A percentile compares a stretch with the other conserved stretches of the same genome.
phyloP scores from a whole-genome alignment of 2,888 invertebrate species.

The Melikaiella ostensackeni region DNA sequence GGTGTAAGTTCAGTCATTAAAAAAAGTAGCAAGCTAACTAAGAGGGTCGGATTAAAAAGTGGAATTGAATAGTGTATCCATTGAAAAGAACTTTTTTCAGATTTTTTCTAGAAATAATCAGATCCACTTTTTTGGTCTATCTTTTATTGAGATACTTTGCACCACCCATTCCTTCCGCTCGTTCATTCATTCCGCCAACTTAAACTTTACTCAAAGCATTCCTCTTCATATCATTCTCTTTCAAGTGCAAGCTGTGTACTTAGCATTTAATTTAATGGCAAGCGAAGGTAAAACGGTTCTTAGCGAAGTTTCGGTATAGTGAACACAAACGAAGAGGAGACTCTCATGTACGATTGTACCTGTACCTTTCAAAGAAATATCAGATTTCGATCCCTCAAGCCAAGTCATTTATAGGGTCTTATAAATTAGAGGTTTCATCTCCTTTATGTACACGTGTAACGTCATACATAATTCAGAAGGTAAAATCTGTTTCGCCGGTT shows the following conservation, averaged over 20 bases:
- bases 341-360: not conserved
- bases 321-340: conserved; percentile 25
- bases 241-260: conserved; percentile 40
- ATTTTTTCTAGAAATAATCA: not conserved
- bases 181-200: conserved; percentile 8
- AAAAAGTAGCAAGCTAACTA: too few species aligned
- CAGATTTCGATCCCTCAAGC: not conserved
- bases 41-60: too few species aligned
- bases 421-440: conserved; percentile 24
- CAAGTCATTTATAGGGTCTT: not conserved
- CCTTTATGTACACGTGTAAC: not conserved
- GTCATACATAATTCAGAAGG: conserved; percentile 27
- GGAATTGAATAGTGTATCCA: not conserved
- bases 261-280: conserved; percentile 36
- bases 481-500: conserved; percentile 14
- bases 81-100: not conserved
- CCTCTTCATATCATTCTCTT: conserved; percentile 23
- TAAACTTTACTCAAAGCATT: conserved; percentile 31
- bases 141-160: conserved; percentile 28
- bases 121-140: not conserved
- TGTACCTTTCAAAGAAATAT: conserved; percentile 2
- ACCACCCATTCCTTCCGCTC: conserved; percentile 24
- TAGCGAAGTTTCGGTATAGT: conserved; percentile 19
- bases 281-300: conserved; percentile 36
- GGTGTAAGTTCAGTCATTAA: too few species aligned